phyloP scores from a whole-genome alignment of 2,797 vertebrate genomes.

The Microhierax caerulescens region DNA sequence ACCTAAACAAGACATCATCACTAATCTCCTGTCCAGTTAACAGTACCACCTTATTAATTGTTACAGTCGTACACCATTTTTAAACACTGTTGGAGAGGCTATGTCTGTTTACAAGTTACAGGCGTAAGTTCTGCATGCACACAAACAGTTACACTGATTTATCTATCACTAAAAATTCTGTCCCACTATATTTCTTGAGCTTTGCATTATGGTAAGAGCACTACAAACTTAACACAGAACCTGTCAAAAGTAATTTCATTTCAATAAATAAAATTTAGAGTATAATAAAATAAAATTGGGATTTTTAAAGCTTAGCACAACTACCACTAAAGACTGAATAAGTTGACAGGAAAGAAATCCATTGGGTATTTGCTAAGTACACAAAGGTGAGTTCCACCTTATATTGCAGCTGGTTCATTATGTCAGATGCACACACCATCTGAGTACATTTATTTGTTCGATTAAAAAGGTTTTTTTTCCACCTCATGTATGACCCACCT shows the following conservation, averaged over 20 bases:
- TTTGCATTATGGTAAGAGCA: neutral
- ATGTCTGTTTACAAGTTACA: neutral
- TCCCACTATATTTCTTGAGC: neutral
- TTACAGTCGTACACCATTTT: neutral
- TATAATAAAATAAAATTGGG: neutral
- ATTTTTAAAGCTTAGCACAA: neutral
- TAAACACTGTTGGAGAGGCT: neutral
- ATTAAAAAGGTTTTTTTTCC: neutral
- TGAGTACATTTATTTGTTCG: neutral
- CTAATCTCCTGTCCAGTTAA: neutral
- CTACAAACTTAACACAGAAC: neutral
- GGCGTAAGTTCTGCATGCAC: neutral
- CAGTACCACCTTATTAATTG: neutral
- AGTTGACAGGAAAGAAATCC: neutral
- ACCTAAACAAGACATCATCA: constrained; percentile 76
- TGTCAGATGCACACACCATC: neutral
- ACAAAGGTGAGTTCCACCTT: neutral
- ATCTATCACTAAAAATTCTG: neutral
- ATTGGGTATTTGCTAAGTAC: neutral
- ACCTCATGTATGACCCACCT: constrained; percentile 73
- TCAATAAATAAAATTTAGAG: neutral
- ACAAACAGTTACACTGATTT: neutral
- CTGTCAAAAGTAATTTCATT: neutral
- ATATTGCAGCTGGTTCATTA: neutral
- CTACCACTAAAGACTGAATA: neutral